phyloP scores from a whole-genome alignment of 2,113 vertebrate genomes.

The Tragelaphus scriptus region DNA sequence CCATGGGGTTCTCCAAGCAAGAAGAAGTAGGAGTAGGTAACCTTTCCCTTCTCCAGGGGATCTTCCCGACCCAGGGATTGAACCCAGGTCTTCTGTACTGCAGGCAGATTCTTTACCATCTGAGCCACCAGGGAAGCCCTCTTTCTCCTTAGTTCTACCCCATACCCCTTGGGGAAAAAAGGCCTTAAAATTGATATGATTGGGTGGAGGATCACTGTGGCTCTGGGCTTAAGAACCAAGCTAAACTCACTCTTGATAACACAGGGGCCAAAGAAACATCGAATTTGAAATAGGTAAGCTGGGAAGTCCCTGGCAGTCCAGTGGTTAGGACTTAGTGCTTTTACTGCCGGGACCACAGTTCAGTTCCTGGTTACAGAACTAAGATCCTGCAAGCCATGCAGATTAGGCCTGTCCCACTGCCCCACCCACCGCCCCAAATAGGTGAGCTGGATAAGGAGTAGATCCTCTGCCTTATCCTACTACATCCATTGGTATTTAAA shows the following conservation, averaged over 20 bases:
- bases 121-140: background rate
- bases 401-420: background rate
- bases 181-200: background rate
- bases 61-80: background rate
- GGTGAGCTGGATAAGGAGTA: background rate
- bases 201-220: background rate
- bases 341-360: background rate
- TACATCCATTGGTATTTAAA: background rate
- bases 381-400: background rate
- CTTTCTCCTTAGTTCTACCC: background rate
- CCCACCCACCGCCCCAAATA: rapidly evolving
- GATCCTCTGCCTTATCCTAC: background rate
- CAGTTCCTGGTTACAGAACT: background rate
- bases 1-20: background rate
- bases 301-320: background rate
- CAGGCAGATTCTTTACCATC: background rate
- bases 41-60: background rate
- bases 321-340: background rate
- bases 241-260: background rate
- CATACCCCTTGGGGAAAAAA: background rate
- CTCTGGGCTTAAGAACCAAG: slow-evolving; percentile 6
- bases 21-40: background rate
- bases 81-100: background rate
- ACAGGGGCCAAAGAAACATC: background rate
- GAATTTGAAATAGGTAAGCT: background rate